Evolutionary conservation across 2,113 vertebrate species (phyloP).

Genomic region (Limnothrissa miodon): DNA sequence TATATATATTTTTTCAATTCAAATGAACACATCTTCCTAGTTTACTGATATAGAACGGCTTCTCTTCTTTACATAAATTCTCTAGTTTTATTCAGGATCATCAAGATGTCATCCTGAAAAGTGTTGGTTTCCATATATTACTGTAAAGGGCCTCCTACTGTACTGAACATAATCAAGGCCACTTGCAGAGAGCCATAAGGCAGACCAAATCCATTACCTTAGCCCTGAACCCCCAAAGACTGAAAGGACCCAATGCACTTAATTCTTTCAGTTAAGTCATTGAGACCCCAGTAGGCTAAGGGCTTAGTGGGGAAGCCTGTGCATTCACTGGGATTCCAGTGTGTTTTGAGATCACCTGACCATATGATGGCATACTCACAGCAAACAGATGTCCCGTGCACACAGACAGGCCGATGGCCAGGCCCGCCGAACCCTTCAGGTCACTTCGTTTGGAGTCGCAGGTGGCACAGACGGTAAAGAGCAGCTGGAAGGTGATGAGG

Average conservation of each 20-base stretch:
- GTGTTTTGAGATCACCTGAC: background rate
- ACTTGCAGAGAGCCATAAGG: background rate
- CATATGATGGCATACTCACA: conserved; percentile 74
- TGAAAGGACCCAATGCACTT: no score
- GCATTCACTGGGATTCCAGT: background rate
- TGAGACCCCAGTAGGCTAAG: no score
- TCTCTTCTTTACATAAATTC: background rate
- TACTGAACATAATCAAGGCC: background rate
- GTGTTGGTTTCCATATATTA: background rate
- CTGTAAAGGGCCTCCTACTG: no score
- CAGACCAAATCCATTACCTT: background rate
- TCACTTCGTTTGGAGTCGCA: conserved; percentile 91
- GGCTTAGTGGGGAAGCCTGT: no score
- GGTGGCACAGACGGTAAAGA: conserved; percentile 96
- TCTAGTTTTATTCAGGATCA: background rate
- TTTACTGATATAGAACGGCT: background rate
- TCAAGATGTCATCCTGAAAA: background rate
- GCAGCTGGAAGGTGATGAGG: conserved; percentile 94
- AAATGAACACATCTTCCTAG: background rate
- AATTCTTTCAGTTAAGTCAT: no score
- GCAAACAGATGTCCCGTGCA: conserved; percentile 93
- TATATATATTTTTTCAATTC: background rate
- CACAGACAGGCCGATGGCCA: conserved; percentile 92
- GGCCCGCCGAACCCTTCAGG: conserved; percentile 84
- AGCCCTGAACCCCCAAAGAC: no score